Base-by-base conservation (phyloP, 2,113 vertebrate genomes). In the Muntiacus reevesi region DNA sequence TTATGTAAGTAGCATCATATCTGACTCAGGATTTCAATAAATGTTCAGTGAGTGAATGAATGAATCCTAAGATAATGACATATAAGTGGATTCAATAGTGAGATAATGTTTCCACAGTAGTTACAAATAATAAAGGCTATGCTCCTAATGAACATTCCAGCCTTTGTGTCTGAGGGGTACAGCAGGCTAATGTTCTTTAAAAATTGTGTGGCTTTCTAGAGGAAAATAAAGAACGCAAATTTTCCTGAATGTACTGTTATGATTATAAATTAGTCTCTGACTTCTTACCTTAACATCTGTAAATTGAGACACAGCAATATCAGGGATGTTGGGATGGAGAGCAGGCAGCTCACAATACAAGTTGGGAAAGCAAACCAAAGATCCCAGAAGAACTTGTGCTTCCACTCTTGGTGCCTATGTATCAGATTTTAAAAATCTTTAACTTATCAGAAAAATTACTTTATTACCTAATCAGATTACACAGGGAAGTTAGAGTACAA, bases 311-410 rank as follows among this genome's bases (percentile, higher is more conserved):
- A 99, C 98, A 92, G 99, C 99, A 95, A 99, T 99, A 10, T 99
- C 99, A 45, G 99, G 99, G 84, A 99, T 99, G 98, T 99, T 99
- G 97, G 99, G 99, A 81, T 99, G 99, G 19, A 99, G 99, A 94
- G 99, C 99, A 82, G 99, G 99, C 76, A 99, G 99, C 97, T 99
- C 99, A 96, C 98, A 99, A n/a, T 99, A 99, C 25, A 99, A 99
- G 98, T 99, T 99, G 40, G 99, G 99, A 98, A 99, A 99, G 98
- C 99, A 99, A 96, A 99, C 99, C 95, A 99, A 98, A 98, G 99
- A 99, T 28, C 99, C 99, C 93, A 99, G 99, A 92, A 99, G 99
- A 97, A 99, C 99, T 98, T 99, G 99, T 74, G 99, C 99, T 99
- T 99, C 99, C 16, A 99, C 99, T 98, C 99, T 99, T 85, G 99